Evolutionary conservation across 2,797 vertebrate genomes (phyloP), one percentile per base, ranked within the genome.

Genomic region (Oceanodroma leucorhoa): DNA sequence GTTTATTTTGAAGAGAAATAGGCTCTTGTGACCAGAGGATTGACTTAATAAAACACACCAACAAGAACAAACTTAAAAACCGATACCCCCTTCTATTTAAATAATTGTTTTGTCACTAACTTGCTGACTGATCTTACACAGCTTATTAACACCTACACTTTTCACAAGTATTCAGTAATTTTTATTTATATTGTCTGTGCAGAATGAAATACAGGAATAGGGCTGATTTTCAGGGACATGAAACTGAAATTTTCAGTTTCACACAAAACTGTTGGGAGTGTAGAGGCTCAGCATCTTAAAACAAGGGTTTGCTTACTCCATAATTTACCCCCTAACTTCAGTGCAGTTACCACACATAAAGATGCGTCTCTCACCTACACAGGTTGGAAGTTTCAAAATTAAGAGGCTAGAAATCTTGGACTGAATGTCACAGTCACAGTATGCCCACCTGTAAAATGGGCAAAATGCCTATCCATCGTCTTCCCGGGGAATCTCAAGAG

Each of bases 401-500:
- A 79, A 76, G 14, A 67, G 6, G n/a, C 22, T 4, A 53, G 45
- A 90, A 95, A 88, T 77, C 50, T 34, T 50, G 32, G 32, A 77
- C 50, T 81, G 83, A 71, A 70, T 2, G 0, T 34, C 48, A 65
- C 9, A 75, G 57, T 55, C 53, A 71, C 32, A 51, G 30, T 30
- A 48, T n/a, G 22, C 4, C 32, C 7, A 41, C 3, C 69, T 57
- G 43, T 23, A 88, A 77, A 78, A 77, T 4, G 5, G 24, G 30
- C 7, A 64, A 83, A 87, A 83, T 15, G 19, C 15, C 7, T 6
- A 48, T 16, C 22, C 22, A 17, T 14, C 5, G 3, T 23, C 62
- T 69, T 64, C 50, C 24, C 0, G 0, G 26, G 26, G 23, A 7
- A 32, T 9, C 34, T 48, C 1, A 1, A 22, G n/a, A 82, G 45